Evolutionary conservation across 2,888 invertebrate genomes (phyloP), one percentile per base, ranked within the genome.

Genomic region (Neocrepidodera transversa): DNA sequence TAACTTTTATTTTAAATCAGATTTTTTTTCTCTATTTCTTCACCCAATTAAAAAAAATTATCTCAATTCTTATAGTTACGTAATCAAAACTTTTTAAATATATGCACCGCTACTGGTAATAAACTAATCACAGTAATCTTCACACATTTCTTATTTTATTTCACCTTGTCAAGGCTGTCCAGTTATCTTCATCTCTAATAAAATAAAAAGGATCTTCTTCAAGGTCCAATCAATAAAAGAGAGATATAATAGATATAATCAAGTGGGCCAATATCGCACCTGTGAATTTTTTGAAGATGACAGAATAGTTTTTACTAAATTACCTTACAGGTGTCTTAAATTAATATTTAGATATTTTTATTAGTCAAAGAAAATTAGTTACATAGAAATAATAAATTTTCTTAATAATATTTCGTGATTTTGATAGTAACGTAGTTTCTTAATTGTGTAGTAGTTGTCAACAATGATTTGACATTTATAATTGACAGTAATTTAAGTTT

Each of bases 91-190:
- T 23, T 23, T 23, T 5, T 23, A 23, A 23, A 23, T 23, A 5
- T 10, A 6, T 8, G 30, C 10, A 10, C 30, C 30, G 10, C n/a
- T 10, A 8, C 30, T 30, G 30, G 30, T 2, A 8, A 10, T 2
- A 1, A 32, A 11, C 32, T 32, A 32, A 32, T 13, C 32, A 13
- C 32, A 32, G 32, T 32, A n/a, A 38, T 38, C 38, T 36, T 36
- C 14, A 17, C 38, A 17, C 17, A 38, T 38, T 38, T 16, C 38
- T 38, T 38, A 38, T 17, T 38, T 17, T 38, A 38, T 38, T 38
- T 38, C 38, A 38, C 50, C 50, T 50, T 50, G 50, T 38, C 50
- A 50, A 50, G 50, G 50, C 38, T 38, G 38, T 26, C 50, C 50
- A 50, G 14, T 50, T 36, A 32, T 16, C 26, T 36, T 38, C 36